These are phyloP conservation scores for Yponomeuta cagnagella DNA, from an alignment of 2,888 invertebrate genomes.

Conservation along the genomic window DNA sequence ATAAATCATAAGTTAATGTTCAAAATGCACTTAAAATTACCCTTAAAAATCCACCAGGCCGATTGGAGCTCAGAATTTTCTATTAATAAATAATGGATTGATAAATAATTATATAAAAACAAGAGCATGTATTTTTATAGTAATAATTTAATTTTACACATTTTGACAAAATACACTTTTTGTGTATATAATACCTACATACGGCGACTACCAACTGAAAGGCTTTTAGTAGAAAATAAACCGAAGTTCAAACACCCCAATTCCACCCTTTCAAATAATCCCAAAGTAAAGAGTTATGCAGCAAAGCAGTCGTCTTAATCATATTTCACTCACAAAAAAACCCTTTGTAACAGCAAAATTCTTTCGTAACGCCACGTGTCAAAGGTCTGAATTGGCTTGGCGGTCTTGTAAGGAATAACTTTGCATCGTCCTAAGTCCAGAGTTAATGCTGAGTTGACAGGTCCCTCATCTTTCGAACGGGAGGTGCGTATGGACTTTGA, in stretches of 20 bases:
- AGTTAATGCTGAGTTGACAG: constrained; percentile 17
- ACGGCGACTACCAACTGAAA: background rate
- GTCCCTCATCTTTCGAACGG: constrained; percentile 12
- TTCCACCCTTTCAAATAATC: background rate
- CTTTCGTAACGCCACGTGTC: background rate
- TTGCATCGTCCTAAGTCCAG: background rate
- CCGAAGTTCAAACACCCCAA: background rate
- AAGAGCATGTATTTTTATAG: too few relatives aligned
- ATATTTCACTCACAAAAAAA: background rate
- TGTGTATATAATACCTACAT: background rate
- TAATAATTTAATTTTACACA: too few relatives aligned
- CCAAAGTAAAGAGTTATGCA: constrained; percentile 3
- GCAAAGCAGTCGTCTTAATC: background rate
- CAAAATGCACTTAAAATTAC: too few relatives aligned
- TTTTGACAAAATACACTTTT: background rate
- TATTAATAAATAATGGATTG: too few relatives aligned
- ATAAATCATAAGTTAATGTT: too few relatives aligned
- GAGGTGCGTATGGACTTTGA: constrained; percentile 14
- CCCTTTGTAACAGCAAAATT: background rate
- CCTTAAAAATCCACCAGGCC: too few relatives aligned
- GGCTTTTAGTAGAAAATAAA: background rate
- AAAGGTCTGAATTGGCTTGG: background rate
- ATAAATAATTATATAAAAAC: too few relatives aligned
- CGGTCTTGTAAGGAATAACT: background rate
- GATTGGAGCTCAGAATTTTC: too few relatives aligned